Conservation (phyloP, 2,888 invertebrate species). For the Marasmarcha lunaedactyla region DNA sequence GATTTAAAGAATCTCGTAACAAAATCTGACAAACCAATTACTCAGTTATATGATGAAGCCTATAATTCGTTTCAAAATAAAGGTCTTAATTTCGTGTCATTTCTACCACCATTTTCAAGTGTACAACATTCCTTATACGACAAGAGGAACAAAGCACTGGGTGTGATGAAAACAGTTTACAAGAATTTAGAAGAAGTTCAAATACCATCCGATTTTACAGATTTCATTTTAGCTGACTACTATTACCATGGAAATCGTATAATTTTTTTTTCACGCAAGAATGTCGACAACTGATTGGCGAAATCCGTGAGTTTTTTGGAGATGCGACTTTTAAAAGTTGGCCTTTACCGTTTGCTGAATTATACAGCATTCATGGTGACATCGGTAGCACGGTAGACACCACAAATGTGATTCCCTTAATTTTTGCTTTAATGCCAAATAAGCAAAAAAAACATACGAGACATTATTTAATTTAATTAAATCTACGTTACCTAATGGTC, state of each 20-base stretch:
- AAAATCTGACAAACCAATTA: too few relatives aligned
- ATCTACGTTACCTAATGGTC: conserved; percentile 6
- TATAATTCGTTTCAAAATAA: too few relatives aligned
- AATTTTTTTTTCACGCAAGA: conserved; percentile 1
- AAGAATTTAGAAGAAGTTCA: conserved; percentile 1
- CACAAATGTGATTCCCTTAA: conserved; percentile 10
- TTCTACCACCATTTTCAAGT: too few relatives aligned
- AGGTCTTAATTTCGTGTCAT: too few relatives aligned
- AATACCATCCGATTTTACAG: conserved; percentile 2
- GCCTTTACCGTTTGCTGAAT: conserved; percentile 10
- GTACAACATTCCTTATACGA: conserved; percentile 5
- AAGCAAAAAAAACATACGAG: conserved; percentile 3
- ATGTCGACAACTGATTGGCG: conserved; percentile 6
- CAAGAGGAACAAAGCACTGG: conserved; percentile 6
- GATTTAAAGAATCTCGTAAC: too few relatives aligned
- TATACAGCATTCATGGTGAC: conserved; percentile 11
- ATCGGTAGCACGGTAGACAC: conserved; percentile 9
- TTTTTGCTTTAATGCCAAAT: conserved; percentile 10
- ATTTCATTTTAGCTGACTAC: conserved; percentile 5
- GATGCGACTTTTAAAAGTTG: conserved; percentile 11
- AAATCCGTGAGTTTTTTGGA: conserved; percentile 8
- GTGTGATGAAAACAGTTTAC: conserved; percentile 5
- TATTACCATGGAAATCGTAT: conserved; percentile 1
- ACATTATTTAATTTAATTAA: neutral
- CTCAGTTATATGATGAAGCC: too few relatives aligned